Evolutionary conservation across 2,888 invertebrate genomes (phyloP).

Genomic region (Pristionchus entomophagus): DNA sequence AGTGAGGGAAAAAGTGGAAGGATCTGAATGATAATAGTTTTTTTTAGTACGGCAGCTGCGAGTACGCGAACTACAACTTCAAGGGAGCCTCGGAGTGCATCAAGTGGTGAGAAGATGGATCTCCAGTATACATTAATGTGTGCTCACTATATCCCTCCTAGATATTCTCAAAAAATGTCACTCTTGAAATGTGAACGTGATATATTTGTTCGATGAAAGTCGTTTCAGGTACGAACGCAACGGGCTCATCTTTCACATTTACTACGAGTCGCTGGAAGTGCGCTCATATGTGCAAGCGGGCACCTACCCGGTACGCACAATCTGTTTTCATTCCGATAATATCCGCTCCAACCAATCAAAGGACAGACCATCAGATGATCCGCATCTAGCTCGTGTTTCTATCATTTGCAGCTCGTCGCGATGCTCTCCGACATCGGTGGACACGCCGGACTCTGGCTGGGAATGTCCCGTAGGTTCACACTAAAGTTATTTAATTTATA

Average conservation of each 20-base stretch:
- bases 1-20: background rate
- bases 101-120: background rate
- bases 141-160: background rate
- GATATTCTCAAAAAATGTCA: background rate
- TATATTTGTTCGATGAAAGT: no score
- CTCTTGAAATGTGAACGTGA: no score
- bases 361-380: no score
- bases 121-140: background rate
- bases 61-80: conserved; percentile 27
- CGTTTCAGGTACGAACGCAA: background rate
- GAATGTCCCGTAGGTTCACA: background rate
- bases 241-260: background rate
- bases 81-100: background rate
- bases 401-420: background rate
- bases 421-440: background rate
- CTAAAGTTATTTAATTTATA: background rate
- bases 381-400: no score
- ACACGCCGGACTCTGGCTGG: conserved; percentile 27
- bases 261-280: conserved; percentile 26
- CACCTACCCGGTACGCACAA: background rate
- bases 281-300: background rate
- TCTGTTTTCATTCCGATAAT: background rate
- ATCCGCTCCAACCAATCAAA: no score
- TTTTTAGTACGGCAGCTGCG: conserved; percentile 35
- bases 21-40: no score